A percentile compares a stretch with the other conserved stretches of the same genome.
Evolutionary conservation across 2,797 vertebrate genomes (phyloP).

Genomic region (Rhabdomys pumilio): DNA sequence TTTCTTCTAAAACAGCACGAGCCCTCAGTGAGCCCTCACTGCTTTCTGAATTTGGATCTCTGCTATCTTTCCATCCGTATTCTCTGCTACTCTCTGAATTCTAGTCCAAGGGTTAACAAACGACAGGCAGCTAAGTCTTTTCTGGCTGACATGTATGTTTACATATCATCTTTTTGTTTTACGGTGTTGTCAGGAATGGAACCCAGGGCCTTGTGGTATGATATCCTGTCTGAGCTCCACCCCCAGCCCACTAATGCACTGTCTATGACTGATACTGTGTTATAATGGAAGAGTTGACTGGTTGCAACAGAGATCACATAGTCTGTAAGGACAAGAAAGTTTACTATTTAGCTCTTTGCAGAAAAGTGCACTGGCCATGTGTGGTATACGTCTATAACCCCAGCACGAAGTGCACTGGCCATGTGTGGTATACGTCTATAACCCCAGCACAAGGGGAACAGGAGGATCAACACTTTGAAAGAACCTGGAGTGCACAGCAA

Average conservation of each 20-base stretch:
- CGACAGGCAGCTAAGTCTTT: neutral
- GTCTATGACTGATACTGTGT: neutral
- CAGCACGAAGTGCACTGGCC: neutral
- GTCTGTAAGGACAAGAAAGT: conserved; percentile 2
- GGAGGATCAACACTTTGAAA: neutral
- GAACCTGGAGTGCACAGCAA: neutral
- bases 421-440: neutral
- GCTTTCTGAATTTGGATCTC: neutral
- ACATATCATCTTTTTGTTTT: neutral
- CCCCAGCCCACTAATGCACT: neutral
- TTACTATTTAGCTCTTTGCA: conserved; percentile 6
- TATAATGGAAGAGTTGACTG: neutral
- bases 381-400: neutral
- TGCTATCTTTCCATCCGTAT: neutral
- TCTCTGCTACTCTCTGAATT: conserved; percentile 6
- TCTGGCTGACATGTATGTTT: neutral
- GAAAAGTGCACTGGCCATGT: neutral
- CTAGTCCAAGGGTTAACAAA: conserved; percentile 16
- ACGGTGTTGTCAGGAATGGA: neutral
- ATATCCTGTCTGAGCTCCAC: neutral
- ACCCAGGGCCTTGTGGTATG: neutral
- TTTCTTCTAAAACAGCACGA: neutral
- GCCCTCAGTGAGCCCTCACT: neutral
- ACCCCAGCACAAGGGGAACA: neutral
- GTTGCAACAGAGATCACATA: neutral